Conservation (phyloP, 2,888 invertebrate species). For the Drosophila mercatorum region DNA sequence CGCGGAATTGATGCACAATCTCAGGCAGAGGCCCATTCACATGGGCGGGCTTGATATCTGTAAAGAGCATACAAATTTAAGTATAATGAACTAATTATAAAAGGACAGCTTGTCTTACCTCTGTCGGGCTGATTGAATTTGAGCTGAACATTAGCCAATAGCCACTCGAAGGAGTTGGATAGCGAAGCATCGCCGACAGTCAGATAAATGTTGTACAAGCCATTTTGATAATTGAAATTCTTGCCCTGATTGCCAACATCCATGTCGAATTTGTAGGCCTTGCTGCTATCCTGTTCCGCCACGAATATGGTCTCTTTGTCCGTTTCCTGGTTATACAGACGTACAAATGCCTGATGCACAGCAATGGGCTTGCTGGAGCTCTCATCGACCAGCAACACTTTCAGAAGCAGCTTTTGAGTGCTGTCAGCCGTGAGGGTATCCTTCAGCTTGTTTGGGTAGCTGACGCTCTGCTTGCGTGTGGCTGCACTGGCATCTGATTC, state of each 20-base stretch:
- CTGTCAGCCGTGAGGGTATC: constrained; percentile 92
- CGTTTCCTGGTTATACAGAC: constrained; percentile 88
- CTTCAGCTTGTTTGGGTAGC: constrained; percentile 89
- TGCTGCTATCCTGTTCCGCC: constrained; percentile 92
- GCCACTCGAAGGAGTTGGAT: constrained; percentile 95
- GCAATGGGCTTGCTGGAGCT: constrained; percentile 87
- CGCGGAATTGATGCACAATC: constrained; percentile 93
- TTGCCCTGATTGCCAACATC: constrained; percentile 92
- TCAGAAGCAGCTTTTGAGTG: constrained; percentile 94
- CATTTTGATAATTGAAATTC: constrained; percentile 91
- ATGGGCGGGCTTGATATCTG: constrained; percentile 64
- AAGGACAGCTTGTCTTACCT: constrained; percentile 51
- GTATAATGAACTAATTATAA: not conserved
- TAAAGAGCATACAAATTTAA: constrained; percentile 10
- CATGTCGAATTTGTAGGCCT: constrained; percentile 95
- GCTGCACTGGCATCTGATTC: constrained; percentile 96
- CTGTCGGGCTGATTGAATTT: constrained; percentile 87
- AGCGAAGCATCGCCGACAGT: constrained; percentile 96
- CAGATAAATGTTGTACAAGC: constrained; percentile 92
- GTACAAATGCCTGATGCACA: constrained; percentile 95
- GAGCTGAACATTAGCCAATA: constrained; percentile 90
- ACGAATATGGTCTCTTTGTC: constrained; percentile 96
- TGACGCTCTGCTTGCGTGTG: constrained; percentile 90
- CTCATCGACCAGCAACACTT: constrained; percentile 91
- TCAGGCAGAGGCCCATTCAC: constrained; percentile 86